A percentile compares a stretch with the other conserved stretches of the same genome.
Conservation (phyloP, 1,140 invertebrate species). For the Pemphigus obesinymphae region DNA sequence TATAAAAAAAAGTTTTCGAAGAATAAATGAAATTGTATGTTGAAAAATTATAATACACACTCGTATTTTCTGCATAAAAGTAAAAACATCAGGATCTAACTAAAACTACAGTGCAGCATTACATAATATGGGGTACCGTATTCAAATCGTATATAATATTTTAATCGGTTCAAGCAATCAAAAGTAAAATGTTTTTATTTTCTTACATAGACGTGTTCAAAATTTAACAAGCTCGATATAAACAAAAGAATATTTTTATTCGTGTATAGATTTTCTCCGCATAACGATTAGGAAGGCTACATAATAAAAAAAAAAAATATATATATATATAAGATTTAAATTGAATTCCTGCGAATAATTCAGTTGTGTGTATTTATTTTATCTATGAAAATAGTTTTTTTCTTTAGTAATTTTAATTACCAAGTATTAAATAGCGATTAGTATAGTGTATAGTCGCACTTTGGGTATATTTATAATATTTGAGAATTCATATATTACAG, state of each 20-base stretch:
- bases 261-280: too few species aligned
- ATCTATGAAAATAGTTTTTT: background rate
- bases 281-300: background rate
- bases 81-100: too few species aligned
- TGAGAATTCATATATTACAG: background rate
- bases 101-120: too few species aligned
- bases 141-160: background rate
- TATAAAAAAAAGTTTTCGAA: background rate
- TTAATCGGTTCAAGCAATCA: background rate
- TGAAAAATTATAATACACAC: background rate
- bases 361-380: background rate
- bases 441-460: background rate
- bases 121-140: too few species aligned
- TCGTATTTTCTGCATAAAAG: background rate
- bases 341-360: background rate
- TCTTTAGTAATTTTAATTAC: background rate
- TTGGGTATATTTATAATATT: background rate
- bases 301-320: too few species aligned
- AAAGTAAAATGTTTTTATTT: background rate
- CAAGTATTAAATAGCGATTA: background rate
- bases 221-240: too few species aligned
- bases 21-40: background rate
- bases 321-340: background rate
- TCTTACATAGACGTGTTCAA: too few species aligned
- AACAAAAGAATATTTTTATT: too few species aligned